Evolutionary conservation across 1,140 invertebrate genomes (phyloP).

Genomic region (Cotesia chilonis): DNA sequence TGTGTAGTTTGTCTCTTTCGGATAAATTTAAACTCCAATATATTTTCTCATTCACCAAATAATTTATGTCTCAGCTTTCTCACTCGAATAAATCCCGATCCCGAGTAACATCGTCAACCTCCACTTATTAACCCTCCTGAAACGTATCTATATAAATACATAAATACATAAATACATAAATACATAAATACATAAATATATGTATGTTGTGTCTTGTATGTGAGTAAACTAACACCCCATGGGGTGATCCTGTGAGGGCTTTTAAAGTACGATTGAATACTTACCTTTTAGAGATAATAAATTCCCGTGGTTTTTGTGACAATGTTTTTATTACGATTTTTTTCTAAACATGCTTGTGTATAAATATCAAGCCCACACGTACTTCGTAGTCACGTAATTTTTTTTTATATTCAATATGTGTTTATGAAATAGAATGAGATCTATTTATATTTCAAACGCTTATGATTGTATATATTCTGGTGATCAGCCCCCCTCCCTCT

Average conservation of each 20-base stretch:
- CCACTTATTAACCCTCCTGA: constrained; percentile 34
- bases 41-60: neutral
- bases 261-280: constrained; percentile 12
- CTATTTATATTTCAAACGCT: too few relatives aligned
- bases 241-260: constrained; percentile 15
- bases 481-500: too few relatives aligned
- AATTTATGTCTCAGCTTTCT: constrained; percentile 21
- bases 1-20: constrained; percentile 16
- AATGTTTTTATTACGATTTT: constrained; percentile 13
- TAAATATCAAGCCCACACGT: constrained; percentile 1
- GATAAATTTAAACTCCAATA: too few relatives aligned
- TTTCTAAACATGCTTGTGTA: neutral
- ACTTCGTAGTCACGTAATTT: constrained; percentile 1
- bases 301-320: constrained; percentile 25
- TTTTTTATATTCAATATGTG: too few relatives aligned
- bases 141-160: neutral
- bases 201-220: constrained; percentile 29
- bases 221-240: constrained; percentile 31
- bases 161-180: too few relatives aligned
- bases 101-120: constrained; percentile 29
- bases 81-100: constrained; percentile 11
- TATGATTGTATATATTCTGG: too few relatives aligned
- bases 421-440: too few relatives aligned
- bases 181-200: neutral
- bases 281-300: constrained; percentile 23